Evolutionary conservation across 2,113 vertebrate genomes (phyloP).

Genomic region (Perca flavescens): DNA sequence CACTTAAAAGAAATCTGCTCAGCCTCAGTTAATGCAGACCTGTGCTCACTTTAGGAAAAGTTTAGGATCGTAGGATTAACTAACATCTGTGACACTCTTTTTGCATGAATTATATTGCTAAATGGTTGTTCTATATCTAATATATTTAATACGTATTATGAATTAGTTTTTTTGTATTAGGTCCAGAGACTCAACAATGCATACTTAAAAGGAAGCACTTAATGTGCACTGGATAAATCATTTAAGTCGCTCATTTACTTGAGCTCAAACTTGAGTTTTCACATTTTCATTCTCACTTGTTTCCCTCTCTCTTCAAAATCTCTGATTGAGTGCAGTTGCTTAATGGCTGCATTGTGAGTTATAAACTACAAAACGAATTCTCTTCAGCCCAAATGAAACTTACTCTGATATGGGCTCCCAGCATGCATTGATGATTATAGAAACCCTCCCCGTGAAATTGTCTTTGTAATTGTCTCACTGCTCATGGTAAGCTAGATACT

Average conservation of each 20-base stretch:
- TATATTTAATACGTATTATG: conserved; percentile 29
- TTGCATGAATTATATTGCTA: conserved; percentile 5
- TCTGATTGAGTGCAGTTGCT: conserved; percentile 73
- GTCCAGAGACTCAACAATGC: conserved; percentile 55
- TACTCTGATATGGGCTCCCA: conserved; percentile 78
- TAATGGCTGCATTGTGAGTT: conserved; percentile 79
- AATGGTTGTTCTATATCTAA: conserved; percentile 11
- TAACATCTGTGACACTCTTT: conserved; percentile 30
- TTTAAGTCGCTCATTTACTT: conserved; percentile 71
- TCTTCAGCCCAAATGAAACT: conserved; percentile 80
- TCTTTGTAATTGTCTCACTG: conserved; percentile 81
- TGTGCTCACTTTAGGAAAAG: conserved; percentile 50
- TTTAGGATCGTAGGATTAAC: conserved; percentile 32
- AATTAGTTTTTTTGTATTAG: conserved; percentile 42
- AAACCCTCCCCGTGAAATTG: conserved; percentile 81
- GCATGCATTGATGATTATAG: conserved; percentile 84
- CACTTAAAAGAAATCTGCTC: conserved; percentile 16
- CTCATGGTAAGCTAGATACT: conserved; percentile 75
- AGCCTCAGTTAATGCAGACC: background rate
- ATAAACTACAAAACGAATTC: conserved; percentile 82
- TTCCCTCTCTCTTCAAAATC: conserved; percentile 38
- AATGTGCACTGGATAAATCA: conserved; percentile 64
- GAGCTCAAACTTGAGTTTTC: conserved; percentile 56
- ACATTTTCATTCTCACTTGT: conserved; percentile 57
- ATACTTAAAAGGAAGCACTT: conserved; percentile 60